These are phyloP conservation scores for Erpobdella octoculata DNA, from an alignment of 2,888 invertebrate species.

Conservation along the genomic window DNA sequence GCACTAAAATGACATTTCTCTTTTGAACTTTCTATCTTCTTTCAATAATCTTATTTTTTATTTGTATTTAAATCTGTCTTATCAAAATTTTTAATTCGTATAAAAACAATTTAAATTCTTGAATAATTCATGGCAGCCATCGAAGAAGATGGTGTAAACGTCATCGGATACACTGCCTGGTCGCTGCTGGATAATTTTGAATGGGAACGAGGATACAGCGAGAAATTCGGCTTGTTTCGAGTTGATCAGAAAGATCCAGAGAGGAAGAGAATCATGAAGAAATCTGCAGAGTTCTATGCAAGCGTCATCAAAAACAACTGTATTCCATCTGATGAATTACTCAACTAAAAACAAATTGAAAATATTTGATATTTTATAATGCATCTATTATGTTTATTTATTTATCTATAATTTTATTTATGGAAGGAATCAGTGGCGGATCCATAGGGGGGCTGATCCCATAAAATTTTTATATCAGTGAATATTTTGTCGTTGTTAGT, in stretches of 20 bases:
- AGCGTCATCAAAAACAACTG: conserved; percentile 39
- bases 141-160: conserved; percentile 40
- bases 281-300: conserved; percentile 54
- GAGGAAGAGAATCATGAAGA: conserved; percentile 63
- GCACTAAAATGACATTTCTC: background rate
- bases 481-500: too few species aligned
- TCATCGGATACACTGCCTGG: conserved; percentile 66
- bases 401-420: background rate
- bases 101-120: too few species aligned
- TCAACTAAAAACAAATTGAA: too few species aligned
- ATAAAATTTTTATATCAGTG: too few species aligned
- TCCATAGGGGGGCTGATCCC: too few species aligned
- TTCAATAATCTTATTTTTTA: background rate
- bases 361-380: background rate
- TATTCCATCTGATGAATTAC: conserved; percentile 20
- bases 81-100: too few species aligned
- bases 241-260: conserved; percentile 65
- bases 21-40: background rate
- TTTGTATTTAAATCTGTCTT: too few species aligned
- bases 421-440: too few species aligned
- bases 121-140: conserved; percentile 32
- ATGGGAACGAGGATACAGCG: conserved; percentile 69
- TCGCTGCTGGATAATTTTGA: conserved; percentile 73
- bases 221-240: conserved; percentile 62
- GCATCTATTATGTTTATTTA: background rate